These are phyloP conservation scores for Eospalax fontanierii DNA, from an alignment of 2,797 vertebrate species.

Conservation along the genomic window DNA sequence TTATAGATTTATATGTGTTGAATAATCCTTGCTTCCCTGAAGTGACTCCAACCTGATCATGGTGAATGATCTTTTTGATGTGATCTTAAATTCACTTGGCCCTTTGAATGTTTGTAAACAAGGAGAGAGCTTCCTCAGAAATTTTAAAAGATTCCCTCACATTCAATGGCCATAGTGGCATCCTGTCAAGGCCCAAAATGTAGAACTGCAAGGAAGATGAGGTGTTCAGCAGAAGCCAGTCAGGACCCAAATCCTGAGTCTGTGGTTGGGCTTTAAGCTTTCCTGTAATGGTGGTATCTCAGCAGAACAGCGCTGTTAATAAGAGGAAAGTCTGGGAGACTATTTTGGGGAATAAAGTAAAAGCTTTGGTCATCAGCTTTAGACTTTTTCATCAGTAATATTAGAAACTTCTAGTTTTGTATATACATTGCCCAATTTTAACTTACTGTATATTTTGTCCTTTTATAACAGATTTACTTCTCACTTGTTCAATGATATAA, in stretches of 20 bases:
- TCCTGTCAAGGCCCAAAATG: background rate
- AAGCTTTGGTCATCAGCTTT: too few species aligned
- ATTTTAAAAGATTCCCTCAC: background rate
- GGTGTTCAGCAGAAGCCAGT: background rate
- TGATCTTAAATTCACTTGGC: background rate
- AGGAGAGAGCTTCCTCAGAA: background rate
- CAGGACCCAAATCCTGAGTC: background rate
- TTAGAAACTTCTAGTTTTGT: conserved; percentile 37
- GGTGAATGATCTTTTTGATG: background rate
- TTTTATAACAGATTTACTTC: background rate
- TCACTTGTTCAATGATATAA: background rate
- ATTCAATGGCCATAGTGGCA: background rate
- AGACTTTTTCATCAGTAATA: background rate
- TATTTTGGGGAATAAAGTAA: background rate
- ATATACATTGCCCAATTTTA: background rate
- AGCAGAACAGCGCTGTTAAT: background rate
- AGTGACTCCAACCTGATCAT: background rate
- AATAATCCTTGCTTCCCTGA: background rate
- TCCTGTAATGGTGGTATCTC: background rate
- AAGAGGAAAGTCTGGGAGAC: background rate
- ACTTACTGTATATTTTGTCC: background rate
- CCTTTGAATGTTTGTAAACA: background rate
- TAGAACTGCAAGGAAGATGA: background rate
- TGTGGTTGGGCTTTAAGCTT: background rate
- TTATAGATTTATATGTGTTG: background rate